phyloP scores from a whole-genome alignment of 1,140 invertebrate genomes.

The Halictus rubicundus region DNA sequence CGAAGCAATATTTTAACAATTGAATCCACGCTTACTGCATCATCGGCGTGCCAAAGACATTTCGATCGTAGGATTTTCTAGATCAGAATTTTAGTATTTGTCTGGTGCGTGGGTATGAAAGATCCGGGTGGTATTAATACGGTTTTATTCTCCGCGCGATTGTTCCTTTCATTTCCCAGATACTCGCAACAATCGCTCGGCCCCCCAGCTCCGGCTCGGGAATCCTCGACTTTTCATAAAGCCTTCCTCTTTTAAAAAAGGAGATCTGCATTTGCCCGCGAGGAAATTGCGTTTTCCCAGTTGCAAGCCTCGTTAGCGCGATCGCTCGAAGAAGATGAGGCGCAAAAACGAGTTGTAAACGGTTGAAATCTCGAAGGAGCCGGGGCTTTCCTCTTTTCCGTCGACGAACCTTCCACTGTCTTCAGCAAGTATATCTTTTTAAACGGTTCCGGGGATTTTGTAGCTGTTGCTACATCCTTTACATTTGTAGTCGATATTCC shows the following conservation, averaged over 20 bases:
- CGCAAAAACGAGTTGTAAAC: not conserved
- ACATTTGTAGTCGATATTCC: no score
- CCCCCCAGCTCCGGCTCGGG: not conserved
- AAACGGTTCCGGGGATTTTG: no score
- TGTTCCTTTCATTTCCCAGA: not conserved
- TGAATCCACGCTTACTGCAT: no score
- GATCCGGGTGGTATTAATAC: no score
- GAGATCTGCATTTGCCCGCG: not conserved
- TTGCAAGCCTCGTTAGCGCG: not conserved
- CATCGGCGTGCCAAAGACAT: no score
- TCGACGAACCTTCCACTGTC: no score
- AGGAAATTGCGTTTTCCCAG: not conserved
- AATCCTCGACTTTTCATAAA: not conserved
- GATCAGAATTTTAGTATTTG: no score
- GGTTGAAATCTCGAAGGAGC: not conserved
- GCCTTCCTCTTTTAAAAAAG: not conserved
- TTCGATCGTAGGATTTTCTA: no score
- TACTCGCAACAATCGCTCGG: not conserved
- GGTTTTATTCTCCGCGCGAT: not conserved
- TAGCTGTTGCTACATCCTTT: no score
- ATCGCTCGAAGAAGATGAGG: not conserved
- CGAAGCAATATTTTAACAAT: no score
- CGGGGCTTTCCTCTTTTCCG: not conserved
- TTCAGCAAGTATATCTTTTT: no score
- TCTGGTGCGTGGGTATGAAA: no score